phyloP scores from a whole-genome alignment of 2,113 vertebrate species.

The Plectropomus leopardus region DNA sequence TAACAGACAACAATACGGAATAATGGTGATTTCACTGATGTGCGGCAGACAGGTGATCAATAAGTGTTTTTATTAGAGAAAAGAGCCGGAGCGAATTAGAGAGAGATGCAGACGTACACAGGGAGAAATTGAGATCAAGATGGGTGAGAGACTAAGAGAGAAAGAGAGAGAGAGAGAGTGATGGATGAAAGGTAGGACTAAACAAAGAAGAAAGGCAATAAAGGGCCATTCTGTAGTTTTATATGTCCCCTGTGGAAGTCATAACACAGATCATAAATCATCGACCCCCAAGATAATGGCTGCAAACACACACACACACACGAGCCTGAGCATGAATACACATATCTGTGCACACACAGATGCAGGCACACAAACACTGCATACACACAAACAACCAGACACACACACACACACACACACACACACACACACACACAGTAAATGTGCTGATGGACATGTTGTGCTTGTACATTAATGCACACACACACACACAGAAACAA shows the following conservation, averaged over 20 bases:
- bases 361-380: not conserved
- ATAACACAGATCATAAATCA: constrained; percentile 79
- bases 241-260: constrained; percentile 74
- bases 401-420: constrained; percentile 2
- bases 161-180: constrained; percentile 39
- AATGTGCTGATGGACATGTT: constrained; percentile 41
- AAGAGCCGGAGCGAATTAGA: constrained; percentile 55
- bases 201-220: constrained; percentile 80
- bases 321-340: constrained; percentile 19
- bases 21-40: constrained; percentile 62
- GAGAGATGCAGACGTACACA: constrained; percentile 21
- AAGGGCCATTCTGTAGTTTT: constrained; percentile 80
- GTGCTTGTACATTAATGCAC: constrained; percentile 20
- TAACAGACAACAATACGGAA: constrained; percentile 48
- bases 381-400: constrained; percentile 11
- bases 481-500: not conserved
- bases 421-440: constrained; percentile 10
- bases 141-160: constrained; percentile 21
- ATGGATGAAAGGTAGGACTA: constrained; percentile 71
- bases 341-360: constrained; percentile 16
- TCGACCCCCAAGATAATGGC: constrained; percentile 66
- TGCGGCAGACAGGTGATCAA: constrained; percentile 71
- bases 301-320: constrained; percentile 47
- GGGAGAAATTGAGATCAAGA: constrained; percentile 27
- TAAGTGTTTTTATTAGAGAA: constrained; percentile 69